Base-by-base conservation (phyloP, 2,888 invertebrate genomes). In the Scrobipalpa costella region DNA sequence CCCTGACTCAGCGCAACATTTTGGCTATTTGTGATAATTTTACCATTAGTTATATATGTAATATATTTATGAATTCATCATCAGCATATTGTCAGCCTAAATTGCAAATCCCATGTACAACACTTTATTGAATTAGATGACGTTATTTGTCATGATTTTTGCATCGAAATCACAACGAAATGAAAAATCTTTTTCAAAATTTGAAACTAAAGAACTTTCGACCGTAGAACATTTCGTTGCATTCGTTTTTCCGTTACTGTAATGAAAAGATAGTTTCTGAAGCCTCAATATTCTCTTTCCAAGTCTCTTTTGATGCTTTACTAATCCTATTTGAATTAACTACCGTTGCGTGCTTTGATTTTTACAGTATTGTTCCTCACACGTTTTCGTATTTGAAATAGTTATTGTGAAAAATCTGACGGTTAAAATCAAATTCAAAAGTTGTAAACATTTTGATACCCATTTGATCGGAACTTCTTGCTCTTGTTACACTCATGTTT, bases 1-100 rank as follows among this genome's bases (percentile, higher is more conserved):
- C 60, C 21, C 60, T 65, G 65, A 65, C 47, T 62, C 58, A 61
- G 63, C 65, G 17, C 7, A 62, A 61, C 15, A n/a, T 27, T 63
- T 38, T 17, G 7, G 34, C 33, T 36, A n/a, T 15, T 27, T 13
- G 59, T 61, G 27, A 64, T 64, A 60, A 63, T 63, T 65, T 19
- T 65, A 6, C 44, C 60, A 57, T 63, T 60, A 65, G 50, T n/a
- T 6, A 9, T 40, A 27, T n/a, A 63, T 47, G 47, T 60, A 59
- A 27, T 38, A 57, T 64, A 62, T 59, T 40, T 44, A 64, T 64
- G 64, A 62, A 59, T 59, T 62, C 59, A 55, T 52, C 47, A 38
- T 34, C 36, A 40, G 19, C 64, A 62, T 13, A 64, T 62, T 64
- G 58, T 57, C 52, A 52, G 15, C 58, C 5, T 58, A 38, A 15